Evolutionary conservation across 2,888 invertebrate genomes (phyloP), one percentile per base, ranked within the genome.

Genomic region (Incurvaria masculella): DNA sequence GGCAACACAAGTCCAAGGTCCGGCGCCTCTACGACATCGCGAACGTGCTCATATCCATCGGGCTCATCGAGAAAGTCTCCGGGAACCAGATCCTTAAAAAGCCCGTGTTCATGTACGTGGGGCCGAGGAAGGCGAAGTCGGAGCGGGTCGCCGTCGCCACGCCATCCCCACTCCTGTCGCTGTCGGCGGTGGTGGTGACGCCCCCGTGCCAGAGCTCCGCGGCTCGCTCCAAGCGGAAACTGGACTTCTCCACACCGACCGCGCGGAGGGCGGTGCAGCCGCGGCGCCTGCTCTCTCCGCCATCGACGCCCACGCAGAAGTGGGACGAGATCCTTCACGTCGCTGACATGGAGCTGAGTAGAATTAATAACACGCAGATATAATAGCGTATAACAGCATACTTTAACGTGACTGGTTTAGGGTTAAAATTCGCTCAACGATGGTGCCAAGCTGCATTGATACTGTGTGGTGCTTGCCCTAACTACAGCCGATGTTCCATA

Each of bases 1-100:
- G 81, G 19, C 79, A 81, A 57, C 80, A 81, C 66, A 79, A 83
- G 72, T 87, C 87, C 23, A 86, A 87, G 75, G 84, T 86, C 52
- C 79, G 89, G 51, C 79, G 89, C 54, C 75, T 89, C 23, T 89
- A 89, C 67, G 89, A 89, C 65, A 88, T 89, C 58, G 88, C 89
- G 50, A 89, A 89, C 68, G 87, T 89, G 55, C 79, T 89, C 57
- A 85, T 87, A 55, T 87, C 88, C 51, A 82, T 89, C 63, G 83
- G 84, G 57, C 80, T 89, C 55, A 87, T 89, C 61, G 81, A 82
- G 61, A 88, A 88, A 66, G 83, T 87, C 51, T 81, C 82, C 50
- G 81, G 81, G 56, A 78, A 79, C 56, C 80, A 69, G 68, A 81
- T 68, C 64, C 74, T 84, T 58, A 81, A 84, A 57, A 86, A 86